phyloP scores from a whole-genome alignment of 2,113 vertebrate genomes.

The Oncorhynchus gorbuscha region DNA sequence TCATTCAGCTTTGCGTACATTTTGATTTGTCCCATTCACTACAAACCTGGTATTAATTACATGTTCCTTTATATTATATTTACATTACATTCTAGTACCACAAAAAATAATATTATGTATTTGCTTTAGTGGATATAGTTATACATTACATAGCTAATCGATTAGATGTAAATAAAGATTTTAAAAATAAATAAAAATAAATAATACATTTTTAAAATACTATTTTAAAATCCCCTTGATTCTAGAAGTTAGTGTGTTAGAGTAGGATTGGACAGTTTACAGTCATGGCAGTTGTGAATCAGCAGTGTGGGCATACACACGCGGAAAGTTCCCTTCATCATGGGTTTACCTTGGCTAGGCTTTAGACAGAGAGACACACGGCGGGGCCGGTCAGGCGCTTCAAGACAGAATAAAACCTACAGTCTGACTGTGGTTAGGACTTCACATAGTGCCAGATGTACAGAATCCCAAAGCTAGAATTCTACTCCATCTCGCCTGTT shows the following conservation, averaged over 20 bases:
- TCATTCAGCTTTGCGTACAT: neutral
- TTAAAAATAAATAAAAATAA: too few relatives aligned
- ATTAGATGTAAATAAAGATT: neutral
- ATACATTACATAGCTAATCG: neutral
- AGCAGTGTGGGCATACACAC: neutral
- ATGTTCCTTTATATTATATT: neutral
- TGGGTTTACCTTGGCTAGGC: neutral
- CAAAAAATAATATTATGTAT: neutral
- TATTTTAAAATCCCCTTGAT: neutral
- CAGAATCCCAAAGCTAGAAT: neutral
- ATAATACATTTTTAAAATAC: rapidly evolving
- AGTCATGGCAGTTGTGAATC: neutral
- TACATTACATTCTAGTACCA: neutral
- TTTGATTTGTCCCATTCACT: neutral
- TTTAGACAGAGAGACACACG: neutral
- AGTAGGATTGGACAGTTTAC: neutral
- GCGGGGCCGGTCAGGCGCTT: neutral
- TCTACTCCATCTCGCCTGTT: neutral
- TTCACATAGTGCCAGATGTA: neutral
- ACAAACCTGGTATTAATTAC: neutral
- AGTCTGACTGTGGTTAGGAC: neutral
- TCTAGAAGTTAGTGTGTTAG: neutral
- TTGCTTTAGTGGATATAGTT: neutral
- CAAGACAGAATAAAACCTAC: neutral
- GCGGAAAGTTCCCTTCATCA: neutral